A percentile compares a stretch with the other conserved stretches of the same genome.
Conservation (phyloP, 2,888 invertebrate species). For the Lasioglossum malachurum region DNA sequence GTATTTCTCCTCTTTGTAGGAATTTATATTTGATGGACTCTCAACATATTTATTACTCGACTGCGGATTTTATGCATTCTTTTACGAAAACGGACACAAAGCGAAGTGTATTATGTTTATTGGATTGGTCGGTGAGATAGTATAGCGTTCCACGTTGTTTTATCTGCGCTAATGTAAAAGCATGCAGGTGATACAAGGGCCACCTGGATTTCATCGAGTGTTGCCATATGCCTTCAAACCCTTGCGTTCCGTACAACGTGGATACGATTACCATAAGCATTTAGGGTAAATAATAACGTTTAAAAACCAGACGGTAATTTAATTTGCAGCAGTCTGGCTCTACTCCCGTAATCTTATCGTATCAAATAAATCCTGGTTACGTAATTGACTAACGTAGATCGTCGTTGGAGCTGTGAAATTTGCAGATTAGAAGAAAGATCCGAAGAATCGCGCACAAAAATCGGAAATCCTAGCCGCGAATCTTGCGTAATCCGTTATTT, state of each 20-base stretch:
- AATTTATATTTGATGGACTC: no score
- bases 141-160: not conserved
- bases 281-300: slow-evolving; percentile 7
- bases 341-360: not conserved
- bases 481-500: not conserved
- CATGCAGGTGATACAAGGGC: slow-evolving; percentile 8
- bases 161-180: slow-evolving; percentile 6
- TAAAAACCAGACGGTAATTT: not conserved
- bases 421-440: not conserved
- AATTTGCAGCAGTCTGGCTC: not conserved
- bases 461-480: not conserved
- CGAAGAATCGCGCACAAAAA: not conserved
- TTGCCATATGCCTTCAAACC: slow-evolving; percentile 1
- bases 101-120: not conserved
- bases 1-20: no score
- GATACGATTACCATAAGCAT: not conserved
- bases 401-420: not conserved
- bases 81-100: not conserved
- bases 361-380: not conserved
- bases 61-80: no score
- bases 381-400: not conserved
- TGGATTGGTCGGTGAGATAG: not conserved
- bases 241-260: not conserved
- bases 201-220: slow-evolving; percentile 7
- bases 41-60: no score